These are phyloP conservation scores for Poeciliopsis paucimaculata DNA, from an alignment of 2,797 vertebrate genomes.

Conservation along the genomic window DNA sequence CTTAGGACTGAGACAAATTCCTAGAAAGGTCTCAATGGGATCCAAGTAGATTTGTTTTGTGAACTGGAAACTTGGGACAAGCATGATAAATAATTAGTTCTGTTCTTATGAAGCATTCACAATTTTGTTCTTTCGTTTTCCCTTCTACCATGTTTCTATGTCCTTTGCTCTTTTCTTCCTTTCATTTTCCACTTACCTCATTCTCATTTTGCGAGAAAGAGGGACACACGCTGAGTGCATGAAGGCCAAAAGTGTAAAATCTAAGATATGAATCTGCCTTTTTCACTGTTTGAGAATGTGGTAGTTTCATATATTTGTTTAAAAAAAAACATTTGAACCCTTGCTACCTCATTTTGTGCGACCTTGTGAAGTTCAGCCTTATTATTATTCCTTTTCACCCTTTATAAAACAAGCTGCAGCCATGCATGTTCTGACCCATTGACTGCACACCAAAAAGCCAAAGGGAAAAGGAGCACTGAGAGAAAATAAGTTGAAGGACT, in stretches of 20 bases:
- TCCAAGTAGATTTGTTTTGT: not conserved
- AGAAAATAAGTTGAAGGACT: conserved; percentile 41
- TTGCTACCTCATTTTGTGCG: conserved; percentile 6
- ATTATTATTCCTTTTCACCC: conserved; percentile 59
- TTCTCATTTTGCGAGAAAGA: not conserved
- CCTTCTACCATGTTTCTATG: not conserved
- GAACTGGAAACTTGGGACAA: not conserved
- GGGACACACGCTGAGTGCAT: not conserved
- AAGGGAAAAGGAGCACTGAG: conserved; percentile 6
- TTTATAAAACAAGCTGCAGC: conserved; percentile 30
- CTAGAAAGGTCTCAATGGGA: not conserved
- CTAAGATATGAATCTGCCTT: not conserved
- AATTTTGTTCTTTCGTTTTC: not conserved
- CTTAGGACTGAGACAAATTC: not conserved
- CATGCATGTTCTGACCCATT: conserved; percentile 38
- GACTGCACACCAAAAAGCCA: conserved; percentile 34
- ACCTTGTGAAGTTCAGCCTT: conserved; percentile 42
- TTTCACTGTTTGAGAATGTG: not conserved
- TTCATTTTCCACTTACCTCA: not conserved
- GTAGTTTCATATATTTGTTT: conserved; percentile 18
- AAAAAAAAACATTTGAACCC: not conserved
- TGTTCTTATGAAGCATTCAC: not conserved
- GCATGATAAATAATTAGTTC: not conserved
- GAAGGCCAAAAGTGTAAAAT: not conserved
- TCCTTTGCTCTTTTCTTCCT: not conserved